Base-by-base conservation (phyloP, 2,888 invertebrate genomes). In the Drosophila algonquin region DNA sequence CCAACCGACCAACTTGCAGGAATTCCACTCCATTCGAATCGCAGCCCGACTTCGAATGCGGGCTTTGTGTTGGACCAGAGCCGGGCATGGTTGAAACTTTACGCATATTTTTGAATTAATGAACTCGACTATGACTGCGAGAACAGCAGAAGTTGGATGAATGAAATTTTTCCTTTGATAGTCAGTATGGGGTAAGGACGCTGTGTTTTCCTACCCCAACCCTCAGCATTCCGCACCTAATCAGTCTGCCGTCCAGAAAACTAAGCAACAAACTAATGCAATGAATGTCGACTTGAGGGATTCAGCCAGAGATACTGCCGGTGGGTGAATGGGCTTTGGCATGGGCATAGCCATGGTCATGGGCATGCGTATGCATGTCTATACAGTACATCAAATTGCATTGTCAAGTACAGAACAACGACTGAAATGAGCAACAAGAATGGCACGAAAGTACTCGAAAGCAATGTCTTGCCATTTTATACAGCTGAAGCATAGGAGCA, bases 331-430 rank as follows among this genome's bases (percentile, higher is more conserved):
- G 10, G 32, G 32, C 8, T 3, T 10, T 2, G 32, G 32, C 32
- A 9, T 32, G 32, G 24, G 1, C 21, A 21, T 21, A 21, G 21
- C 21, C 21, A 21, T 21, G 21, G 21, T 2, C 8, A 9, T 30
- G 30, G 30, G 30, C 30, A 30, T 30, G 30, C 30, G 32, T 47
- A 27, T 46, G 35, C 44, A 6, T 44, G 30, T 30, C 45, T 27
- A 47, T 48, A 52, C 53, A 50, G 50, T 30, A 44, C 44, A 53
- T 32, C 67, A 70, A 79, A 81, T 76, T 79, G 79, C 81, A 80
- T 70, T 79, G 76, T 81, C 79, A 79, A 80, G 63, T 70, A 76
- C 69, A 64, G 53, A 21, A 27, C 68, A 18, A 14, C 53, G 57
- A 45, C 51, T 47, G 52, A 63, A 63, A 57, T 57, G 64, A 57